Conservation (phyloP, 2,113 vertebrate species). For the Istiophorus platypterus region DNA sequence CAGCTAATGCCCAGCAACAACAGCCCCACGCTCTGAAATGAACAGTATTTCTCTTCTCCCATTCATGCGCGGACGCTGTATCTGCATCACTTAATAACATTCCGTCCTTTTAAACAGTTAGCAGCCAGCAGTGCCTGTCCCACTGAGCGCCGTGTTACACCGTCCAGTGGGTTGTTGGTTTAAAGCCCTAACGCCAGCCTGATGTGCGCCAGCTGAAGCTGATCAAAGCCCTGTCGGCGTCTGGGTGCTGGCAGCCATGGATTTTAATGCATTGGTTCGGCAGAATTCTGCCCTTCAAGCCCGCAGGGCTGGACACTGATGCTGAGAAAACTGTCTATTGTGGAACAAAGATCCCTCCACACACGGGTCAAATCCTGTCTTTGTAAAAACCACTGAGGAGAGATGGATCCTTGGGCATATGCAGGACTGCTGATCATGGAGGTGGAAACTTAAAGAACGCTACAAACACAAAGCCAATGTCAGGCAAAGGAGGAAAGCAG, state of each 20-base stretch:
- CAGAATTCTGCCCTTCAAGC: slow-evolving; percentile 86
- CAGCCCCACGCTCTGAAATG: slow-evolving; percentile 91
- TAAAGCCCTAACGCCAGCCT: slow-evolving; percentile 96
- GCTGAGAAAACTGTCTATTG: slow-evolving; percentile 92
- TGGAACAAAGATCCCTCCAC: slow-evolving; percentile 82
- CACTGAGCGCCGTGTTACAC: slow-evolving; percentile 58
- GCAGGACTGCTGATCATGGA: slow-evolving; percentile 73
- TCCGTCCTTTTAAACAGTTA: slow-evolving; percentile 92
- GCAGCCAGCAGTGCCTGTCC: slow-evolving; percentile 85
- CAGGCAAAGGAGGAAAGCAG: slow-evolving; percentile 50
- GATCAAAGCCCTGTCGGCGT: slow-evolving; percentile 93
- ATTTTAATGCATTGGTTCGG: slow-evolving; percentile 90
- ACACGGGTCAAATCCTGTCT: slow-evolving; percentile 81
- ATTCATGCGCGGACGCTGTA: slow-evolving; percentile 89
- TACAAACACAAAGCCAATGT: slow-evolving; percentile 74
- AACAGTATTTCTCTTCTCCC: slow-evolving; percentile 97
- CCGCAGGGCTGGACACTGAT: slow-evolving; percentile 88
- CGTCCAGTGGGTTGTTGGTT: slow-evolving; percentile 87
- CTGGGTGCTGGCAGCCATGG: slow-evolving; percentile 86
- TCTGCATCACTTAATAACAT: slow-evolving; percentile 95
- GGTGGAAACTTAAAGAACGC: slow-evolving; percentile 79
- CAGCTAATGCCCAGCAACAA: slow-evolving; percentile 91
- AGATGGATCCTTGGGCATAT: slow-evolving; percentile 74
- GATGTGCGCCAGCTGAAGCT: slow-evolving; percentile 94
- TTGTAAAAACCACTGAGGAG: slow-evolving; percentile 70